Evolutionary conservation across 2,797 vertebrate species (phyloP).

Genomic region (Rhynchotus rufescens): DNA sequence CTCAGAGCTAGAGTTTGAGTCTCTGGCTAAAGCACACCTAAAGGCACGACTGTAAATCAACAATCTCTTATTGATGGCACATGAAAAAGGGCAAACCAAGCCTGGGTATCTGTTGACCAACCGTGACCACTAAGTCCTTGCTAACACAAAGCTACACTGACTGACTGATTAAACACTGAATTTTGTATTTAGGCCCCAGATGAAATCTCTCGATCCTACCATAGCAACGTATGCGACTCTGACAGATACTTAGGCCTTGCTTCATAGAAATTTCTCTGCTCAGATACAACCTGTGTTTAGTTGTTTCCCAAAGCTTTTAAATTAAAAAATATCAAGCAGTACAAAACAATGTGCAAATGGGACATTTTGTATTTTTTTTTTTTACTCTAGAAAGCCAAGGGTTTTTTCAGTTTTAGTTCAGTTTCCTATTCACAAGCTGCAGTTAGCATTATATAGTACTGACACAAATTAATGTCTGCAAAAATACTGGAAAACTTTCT

Average conservation of each 20-base stretch:
- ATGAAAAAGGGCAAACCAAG: background rate
- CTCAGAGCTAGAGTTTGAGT: background rate
- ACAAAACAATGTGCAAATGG: background rate
- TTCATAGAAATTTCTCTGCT: background rate
- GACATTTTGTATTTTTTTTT: background rate
- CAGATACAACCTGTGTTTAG: background rate
- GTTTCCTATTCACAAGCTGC: background rate
- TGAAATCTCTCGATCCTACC: conserved; percentile 5
- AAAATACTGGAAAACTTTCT: background rate
- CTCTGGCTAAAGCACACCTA: rapidly evolving
- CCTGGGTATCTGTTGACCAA: background rate
- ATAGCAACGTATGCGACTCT: background rate
- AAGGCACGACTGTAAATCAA: background rate
- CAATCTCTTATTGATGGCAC: background rate
- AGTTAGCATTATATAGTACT: background rate
- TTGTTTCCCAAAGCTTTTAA: conserved; percentile 28
- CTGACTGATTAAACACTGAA: background rate
- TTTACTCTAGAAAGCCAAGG: background rate
- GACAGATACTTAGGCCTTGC: background rate
- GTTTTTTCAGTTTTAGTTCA: background rate
- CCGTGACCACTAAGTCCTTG: background rate
- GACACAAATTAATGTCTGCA: background rate
- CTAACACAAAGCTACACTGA: background rate
- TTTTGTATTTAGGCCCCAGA: background rate
- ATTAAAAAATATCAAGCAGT: background rate